These are phyloP conservation scores for Tricholauxania praeusta DNA, from an alignment of 2,888 invertebrate genomes.

Conservation along the genomic window DNA sequence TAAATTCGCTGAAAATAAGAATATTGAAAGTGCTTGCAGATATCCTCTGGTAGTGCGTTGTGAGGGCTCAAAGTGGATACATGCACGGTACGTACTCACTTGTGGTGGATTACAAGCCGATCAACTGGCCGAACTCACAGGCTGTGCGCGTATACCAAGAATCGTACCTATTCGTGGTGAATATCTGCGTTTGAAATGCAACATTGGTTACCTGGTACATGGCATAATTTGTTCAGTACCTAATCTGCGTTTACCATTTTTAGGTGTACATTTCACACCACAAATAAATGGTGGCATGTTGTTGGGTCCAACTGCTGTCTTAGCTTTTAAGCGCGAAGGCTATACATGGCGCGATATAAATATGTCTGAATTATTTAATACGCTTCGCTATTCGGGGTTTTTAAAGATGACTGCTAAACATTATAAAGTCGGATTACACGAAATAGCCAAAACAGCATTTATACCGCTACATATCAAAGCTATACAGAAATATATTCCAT, in stretches of 20 bases:
- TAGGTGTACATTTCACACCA: conserved; percentile 98
- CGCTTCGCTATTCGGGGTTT: conserved; percentile 78
- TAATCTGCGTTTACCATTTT: conserved; percentile 94
- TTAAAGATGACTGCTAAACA: conserved; percentile 86
- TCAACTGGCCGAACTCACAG: conserved; percentile 87
- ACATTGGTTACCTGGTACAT: conserved; percentile 82
- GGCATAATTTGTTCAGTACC: conserved; percentile 99
- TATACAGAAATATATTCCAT: conserved; percentile 86
- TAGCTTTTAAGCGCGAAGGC: conserved; percentile 95
- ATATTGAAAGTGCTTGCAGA: conserved; percentile 69
- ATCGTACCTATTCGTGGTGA: conserved; percentile 98
- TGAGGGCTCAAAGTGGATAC: conserved; percentile 66
- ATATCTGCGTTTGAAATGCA: conserved; percentile 85
- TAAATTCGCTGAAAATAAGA: conserved; percentile 74
- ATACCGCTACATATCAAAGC: conserved; percentile 84
- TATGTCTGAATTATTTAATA: conserved; percentile 77
- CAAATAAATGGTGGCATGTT: conserved; percentile 95
- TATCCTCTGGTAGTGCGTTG: conserved; percentile 74
- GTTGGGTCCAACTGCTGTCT: conserved; percentile 97
- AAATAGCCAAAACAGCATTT: conserved; percentile 84
- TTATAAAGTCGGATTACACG: conserved; percentile 81
- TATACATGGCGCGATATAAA: conserved; percentile 89
- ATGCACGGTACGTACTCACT: conserved; percentile 87
- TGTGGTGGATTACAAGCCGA: conserved; percentile 97
- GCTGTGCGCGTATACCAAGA: conserved; percentile 79